A percentile compares a stretch with the other conserved stretches of the same genome.
Evolutionary conservation across 1,140 invertebrate genomes (phyloP).

Genomic region (Drosophila ogumai): DNA sequence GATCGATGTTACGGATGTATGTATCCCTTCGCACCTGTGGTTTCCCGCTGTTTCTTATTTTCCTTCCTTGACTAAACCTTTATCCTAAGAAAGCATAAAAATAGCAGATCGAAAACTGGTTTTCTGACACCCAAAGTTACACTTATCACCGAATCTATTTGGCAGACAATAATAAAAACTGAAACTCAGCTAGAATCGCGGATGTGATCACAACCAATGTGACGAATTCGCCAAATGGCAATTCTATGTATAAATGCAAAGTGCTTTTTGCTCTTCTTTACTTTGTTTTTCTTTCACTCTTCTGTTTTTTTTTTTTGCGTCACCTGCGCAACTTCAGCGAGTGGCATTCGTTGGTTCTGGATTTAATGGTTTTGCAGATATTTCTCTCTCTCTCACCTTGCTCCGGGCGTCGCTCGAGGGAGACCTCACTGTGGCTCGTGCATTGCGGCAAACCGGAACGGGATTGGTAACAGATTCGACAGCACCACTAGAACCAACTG

Average conservation of each 20-base stretch:
- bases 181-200: slow-evolving; percentile 4
- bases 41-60: too few relatives aligned
- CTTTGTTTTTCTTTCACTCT: slow-evolving; percentile 4
- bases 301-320: slow-evolving; percentile 29
- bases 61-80: too few relatives aligned
- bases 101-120: not conserved
- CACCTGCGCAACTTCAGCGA: slow-evolving; percentile 38
- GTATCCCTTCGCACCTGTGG: too few relatives aligned
- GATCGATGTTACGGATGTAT: too few relatives aligned
- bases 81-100: not conserved
- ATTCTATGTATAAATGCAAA: slow-evolving; percentile 37
- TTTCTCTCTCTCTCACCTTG: slow-evolving; percentile 14
- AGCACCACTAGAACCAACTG: not conserved
- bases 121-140: not conserved
- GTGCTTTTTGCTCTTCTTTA: slow-evolving; percentile 11
- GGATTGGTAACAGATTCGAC: slow-evolving; percentile 6
- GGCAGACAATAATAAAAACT: not conserved
- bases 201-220: slow-evolving; percentile 15
- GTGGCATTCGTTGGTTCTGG: slow-evolving; percentile 23
- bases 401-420: slow-evolving; percentile 6
- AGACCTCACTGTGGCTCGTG: slow-evolving; percentile 24
- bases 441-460: slow-evolving; percentile 13
- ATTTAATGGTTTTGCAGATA: slow-evolving; percentile 12
- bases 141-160: not conserved
- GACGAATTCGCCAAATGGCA: slow-evolving; percentile 32